Base-by-base conservation (phyloP, 2,797 vertebrate species). In the Lacerta bilineata region DNA sequence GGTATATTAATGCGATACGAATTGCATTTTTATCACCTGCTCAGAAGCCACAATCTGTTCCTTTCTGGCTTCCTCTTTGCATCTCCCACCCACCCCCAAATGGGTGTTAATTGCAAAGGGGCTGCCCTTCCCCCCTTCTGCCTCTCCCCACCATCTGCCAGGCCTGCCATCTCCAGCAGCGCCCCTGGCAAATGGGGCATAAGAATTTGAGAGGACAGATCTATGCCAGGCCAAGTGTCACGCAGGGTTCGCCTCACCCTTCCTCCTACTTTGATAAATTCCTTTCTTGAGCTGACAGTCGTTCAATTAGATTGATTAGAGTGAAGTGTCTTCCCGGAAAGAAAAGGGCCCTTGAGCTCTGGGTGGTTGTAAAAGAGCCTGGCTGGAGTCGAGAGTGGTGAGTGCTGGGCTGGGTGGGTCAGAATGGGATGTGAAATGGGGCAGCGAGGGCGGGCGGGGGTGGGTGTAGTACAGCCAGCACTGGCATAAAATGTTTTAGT, bases 221-320 rank as follows among this genome's bases (percentile, higher is more conserved):
- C 6, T 81, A 82, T 17, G 39, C 59, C 71, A 25, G 89, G 81
- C 84, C 90, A 86, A 88, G 88, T 83, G 85, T 80, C 85, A 90
- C 68, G 6, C 39, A 17, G 8, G 50, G 46, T 68, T 87, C 59
- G 46, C 90, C 59, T 39, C 71, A 46, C 90, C 75, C 71, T 55
- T 68, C 83, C 88, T 89, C 83, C 79, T 74, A 68, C 86, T 90
- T 89, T 85, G 88, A 90, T 89, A 85, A 90, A 89, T 89, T 72
- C 83, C 87, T 89, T 85, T 68, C 86, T 83, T 83, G 80, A 87
- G 89, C 79, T 68, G 72, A 43, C 80, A 83, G 55, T 79, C 91
- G 87, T 90, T 90, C 89, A 91, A 72, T 91, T 93, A 87, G 87
- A 84, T 74, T 79, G 41, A 90, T 94, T 88, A 91, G 85, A 85